phyloP scores from a whole-genome alignment of 2,797 vertebrate species.

The Phoebastria nigripes region DNA sequence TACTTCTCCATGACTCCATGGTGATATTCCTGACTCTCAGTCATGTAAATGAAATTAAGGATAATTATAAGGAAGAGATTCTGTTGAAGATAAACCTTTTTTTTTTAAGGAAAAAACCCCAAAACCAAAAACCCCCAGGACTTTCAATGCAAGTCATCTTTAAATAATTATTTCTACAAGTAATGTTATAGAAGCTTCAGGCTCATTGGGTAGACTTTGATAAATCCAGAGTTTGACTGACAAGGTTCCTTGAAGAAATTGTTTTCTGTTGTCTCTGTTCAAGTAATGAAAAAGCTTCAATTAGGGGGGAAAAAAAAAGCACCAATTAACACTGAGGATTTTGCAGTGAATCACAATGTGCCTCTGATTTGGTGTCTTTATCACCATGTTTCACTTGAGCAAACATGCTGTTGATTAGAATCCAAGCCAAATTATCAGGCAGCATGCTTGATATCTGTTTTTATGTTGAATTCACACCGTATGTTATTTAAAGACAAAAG shows the following conservation, averaged over 20 bases:
- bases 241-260: neutral
- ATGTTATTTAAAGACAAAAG: constrained; percentile 38
- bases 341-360: neutral
- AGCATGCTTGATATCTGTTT: neutral
- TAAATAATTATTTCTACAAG: neutral
- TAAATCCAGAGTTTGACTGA: neutral
- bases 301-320: neutral
- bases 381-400: neutral
- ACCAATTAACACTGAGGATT: neutral
- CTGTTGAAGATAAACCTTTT: neutral
- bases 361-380: constrained; percentile 3
- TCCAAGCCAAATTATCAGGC: constrained; percentile 8
- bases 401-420: constrained; percentile 30
- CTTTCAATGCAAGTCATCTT: neutral
- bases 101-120: neutral
- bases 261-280: neutral
- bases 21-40: neutral
- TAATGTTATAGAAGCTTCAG: neutral
- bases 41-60: neutral
- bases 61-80: neutral
- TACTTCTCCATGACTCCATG: neutral
- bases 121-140: rapidly evolving
- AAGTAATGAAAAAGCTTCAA: neutral
- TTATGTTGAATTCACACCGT: neutral
- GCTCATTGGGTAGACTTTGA: neutral